phyloP scores from a whole-genome alignment of 2,797 vertebrate species.

The Chiroxiphia lanceolata region DNA sequence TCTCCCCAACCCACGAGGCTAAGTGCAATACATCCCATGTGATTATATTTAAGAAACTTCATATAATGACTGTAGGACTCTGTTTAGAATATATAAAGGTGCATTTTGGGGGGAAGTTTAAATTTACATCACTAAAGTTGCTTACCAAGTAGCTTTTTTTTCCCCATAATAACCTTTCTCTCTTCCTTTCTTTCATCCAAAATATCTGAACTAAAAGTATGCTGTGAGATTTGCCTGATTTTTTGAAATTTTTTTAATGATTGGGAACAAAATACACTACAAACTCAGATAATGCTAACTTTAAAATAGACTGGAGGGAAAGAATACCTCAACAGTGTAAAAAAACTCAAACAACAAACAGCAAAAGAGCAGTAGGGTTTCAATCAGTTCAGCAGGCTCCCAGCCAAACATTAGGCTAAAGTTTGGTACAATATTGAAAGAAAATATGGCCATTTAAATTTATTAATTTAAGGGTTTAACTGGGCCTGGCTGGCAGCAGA shows the following conservation, averaged over 20 bases:
- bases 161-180: not conserved
- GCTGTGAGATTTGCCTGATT: not conserved
- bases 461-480: not conserved
- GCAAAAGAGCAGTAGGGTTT: not conserved
- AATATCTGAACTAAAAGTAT: not conserved
- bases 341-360: not conserved
- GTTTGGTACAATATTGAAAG: not conserved
- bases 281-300: not conserved
- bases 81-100: not conserved
- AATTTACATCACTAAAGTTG: not conserved
- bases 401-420: not conserved
- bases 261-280: rapidly evolving
- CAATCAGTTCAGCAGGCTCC: not conserved
- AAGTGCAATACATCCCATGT: not conserved
- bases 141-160: not conserved
- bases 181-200: not conserved
- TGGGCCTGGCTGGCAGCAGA: not conserved
- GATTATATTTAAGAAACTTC: not conserved
- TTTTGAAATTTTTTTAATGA: not conserved
- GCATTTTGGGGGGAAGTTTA: rapidly evolving
- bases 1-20: not conserved
- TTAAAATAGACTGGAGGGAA: not conserved
- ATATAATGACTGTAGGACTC: not conserved
- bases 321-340: not conserved
- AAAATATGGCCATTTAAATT: not conserved